Evolutionary conservation across 2,888 invertebrate species (phyloP).

Genomic region (Netelia virgata): DNA sequence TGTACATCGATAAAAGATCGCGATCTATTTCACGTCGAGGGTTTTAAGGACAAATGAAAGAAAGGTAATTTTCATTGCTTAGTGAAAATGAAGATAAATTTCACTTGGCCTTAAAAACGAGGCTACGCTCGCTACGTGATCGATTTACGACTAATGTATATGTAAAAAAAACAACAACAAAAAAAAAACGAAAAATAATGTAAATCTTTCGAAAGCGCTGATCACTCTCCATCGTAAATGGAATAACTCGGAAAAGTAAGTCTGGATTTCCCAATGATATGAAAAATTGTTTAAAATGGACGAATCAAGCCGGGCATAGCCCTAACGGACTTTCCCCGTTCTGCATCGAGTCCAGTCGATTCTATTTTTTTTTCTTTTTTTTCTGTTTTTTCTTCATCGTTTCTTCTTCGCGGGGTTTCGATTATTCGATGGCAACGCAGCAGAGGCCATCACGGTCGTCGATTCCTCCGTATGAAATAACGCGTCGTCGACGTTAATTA

Average conservation of each 20-base stretch:
- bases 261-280: slow-evolving; percentile 30
- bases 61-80: not conserved
- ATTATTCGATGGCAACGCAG: slow-evolving; percentile 34
- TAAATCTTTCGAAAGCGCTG: not conserved
- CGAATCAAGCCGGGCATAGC: slow-evolving; percentile 57
- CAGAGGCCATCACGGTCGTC: slow-evolving; percentile 5
- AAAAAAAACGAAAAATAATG: not conserved
- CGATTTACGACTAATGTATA: not conserved
- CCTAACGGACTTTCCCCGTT: slow-evolving; percentile 25
- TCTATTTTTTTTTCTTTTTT: not conserved
- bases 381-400: slow-evolving; percentile 1
- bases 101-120: slow-evolving; percentile 9
- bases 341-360: slow-evolving; percentile 42
- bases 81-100: not conserved
- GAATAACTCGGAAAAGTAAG: slow-evolving; percentile 9
- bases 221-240: slow-evolving; percentile 1
- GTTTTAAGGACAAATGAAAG: not conserved
- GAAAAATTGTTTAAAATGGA: slow-evolving; percentile 55
- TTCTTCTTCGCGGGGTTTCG: not conserved
- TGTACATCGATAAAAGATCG: slow-evolving; percentile 29
- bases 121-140: slow-evolving; percentile 22
- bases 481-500: slow-evolving; percentile 12
- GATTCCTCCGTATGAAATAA: slow-evolving; percentile 17
- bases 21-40: slow-evolving; percentile 19
- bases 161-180: not conserved